phyloP scores from a whole-genome alignment of 1,140 invertebrate species.

The Archegozetes longisetosus region DNA sequence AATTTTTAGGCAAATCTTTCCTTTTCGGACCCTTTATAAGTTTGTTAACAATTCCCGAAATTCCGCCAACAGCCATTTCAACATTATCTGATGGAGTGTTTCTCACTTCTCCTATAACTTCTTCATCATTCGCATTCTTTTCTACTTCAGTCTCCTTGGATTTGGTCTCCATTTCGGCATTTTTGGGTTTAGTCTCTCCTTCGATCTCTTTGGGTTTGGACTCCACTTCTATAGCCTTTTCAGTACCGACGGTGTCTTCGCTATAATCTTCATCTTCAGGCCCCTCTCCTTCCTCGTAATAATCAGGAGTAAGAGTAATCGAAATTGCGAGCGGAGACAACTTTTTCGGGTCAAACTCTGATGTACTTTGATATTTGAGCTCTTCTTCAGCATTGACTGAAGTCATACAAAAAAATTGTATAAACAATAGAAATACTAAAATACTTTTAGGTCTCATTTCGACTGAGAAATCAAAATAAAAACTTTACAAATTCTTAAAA shows the following conservation, averaged over 20 bases:
- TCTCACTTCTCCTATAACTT: not conserved
- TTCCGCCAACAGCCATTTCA: not conserved
- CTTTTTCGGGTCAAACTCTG: too few species aligned
- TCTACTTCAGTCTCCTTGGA: not conserved
- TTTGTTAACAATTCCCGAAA: not conserved
- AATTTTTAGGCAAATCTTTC: slow-evolving; percentile 2
- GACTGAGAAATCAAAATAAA: too few species aligned
- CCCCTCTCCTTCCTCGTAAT: not conserved
- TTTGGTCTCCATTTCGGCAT: not conserved
- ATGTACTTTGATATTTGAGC: too few species aligned
- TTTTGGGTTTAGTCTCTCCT: not conserved
- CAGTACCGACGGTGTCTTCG: not conserved
- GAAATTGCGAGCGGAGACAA: too few species aligned
- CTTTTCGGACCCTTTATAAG: slow-evolving; percentile 11
- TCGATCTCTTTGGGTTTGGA: not conserved
- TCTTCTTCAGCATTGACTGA: too few species aligned
- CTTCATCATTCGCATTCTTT: not conserved
- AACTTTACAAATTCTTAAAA: too few species aligned
- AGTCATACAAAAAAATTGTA: too few species aligned
- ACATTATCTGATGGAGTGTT: not conserved
- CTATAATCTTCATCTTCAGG: not conserved
- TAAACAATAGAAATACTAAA: too few species aligned
- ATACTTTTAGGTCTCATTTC: too few species aligned
- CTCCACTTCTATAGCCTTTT: not conserved
- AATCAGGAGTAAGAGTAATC: too few species aligned